phyloP scores from a whole-genome alignment of 2,888 invertebrate species.

The Tetragonisca angustula region DNA sequence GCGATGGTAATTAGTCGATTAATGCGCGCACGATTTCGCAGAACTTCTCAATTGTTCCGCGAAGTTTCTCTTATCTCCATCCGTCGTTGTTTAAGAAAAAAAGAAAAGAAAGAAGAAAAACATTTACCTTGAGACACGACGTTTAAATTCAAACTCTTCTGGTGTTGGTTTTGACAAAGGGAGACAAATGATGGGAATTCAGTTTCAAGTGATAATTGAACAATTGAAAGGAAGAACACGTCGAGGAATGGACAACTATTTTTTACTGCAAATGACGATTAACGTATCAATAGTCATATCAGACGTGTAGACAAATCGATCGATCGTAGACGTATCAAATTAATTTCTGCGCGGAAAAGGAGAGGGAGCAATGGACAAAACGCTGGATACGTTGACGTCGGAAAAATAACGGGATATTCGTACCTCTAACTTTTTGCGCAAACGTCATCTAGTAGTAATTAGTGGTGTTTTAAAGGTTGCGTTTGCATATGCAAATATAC shows the following conservation, averaged over 20 bases:
- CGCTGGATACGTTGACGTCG: not conserved
- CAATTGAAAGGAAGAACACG: too few relatives aligned
- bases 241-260: too few relatives aligned
- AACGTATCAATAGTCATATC: too few relatives aligned
- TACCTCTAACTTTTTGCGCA: not conserved
- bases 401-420: not conserved
- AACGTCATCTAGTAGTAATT: not conserved
- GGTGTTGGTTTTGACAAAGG: too few relatives aligned
- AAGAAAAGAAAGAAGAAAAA: too few relatives aligned
- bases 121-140: too few relatives aligned
- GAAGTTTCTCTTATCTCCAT: not conserved
- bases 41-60: not conserved
- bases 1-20: conserved; percentile 7
- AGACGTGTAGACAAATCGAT: too few relatives aligned
- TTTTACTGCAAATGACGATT: too few relatives aligned
- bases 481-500: not conserved
- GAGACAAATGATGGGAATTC: too few relatives aligned
- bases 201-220: too few relatives aligned
- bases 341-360: not conserved
- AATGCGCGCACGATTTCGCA: not conserved
- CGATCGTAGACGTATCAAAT: not conserved
- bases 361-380: not conserved
- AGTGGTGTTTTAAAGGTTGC: not conserved
- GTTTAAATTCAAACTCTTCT: too few relatives aligned
- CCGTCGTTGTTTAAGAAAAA: too few relatives aligned